Evolutionary conservation across 1,140 invertebrate genomes (phyloP).

Genomic region (Zaprionus vittiger): DNA sequence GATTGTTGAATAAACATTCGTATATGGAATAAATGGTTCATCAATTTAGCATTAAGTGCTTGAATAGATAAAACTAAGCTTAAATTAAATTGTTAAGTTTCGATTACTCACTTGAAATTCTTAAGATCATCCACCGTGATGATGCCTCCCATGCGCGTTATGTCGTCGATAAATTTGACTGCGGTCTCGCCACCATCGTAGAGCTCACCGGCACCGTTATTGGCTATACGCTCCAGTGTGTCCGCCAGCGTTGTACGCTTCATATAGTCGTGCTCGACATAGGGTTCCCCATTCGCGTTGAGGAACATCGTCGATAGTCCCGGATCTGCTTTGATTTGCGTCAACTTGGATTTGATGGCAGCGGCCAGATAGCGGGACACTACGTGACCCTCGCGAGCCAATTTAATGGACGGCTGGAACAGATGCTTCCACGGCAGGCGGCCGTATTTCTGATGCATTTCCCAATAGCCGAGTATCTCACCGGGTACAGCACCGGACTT

Average conservation of each 20-base stretch:
- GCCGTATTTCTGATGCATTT: slow-evolving; percentile 91
- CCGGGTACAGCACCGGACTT: slow-evolving; percentile 95
- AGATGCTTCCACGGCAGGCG: slow-evolving; percentile 92
- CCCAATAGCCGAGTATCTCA: slow-evolving; percentile 94
- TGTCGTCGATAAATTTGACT: slow-evolving; percentile 88
- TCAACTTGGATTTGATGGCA: slow-evolving; percentile 86
- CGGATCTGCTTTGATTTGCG: slow-evolving; percentile 87
- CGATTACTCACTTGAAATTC: slow-evolving; percentile 85
- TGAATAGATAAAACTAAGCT: background rate
- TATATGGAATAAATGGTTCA: too few relatives aligned
- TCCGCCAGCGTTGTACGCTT: slow-evolving; percentile 89
- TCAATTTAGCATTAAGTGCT: background rate
- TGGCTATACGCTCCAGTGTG: slow-evolving; percentile 90
- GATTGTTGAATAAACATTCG: background rate
- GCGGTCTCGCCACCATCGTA: slow-evolving; percentile 89
- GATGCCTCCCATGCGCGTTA: slow-evolving; percentile 89
- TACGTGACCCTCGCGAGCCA: slow-evolving; percentile 89
- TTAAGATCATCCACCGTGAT: slow-evolving; percentile 91
- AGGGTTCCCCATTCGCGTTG: slow-evolving; percentile 87
- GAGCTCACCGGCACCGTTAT: slow-evolving; percentile 87
- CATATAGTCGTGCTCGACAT: slow-evolving; percentile 89
- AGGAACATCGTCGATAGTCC: slow-evolving; percentile 88
- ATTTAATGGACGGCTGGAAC: slow-evolving; percentile 90
- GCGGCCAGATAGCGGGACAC: slow-evolving; percentile 90
- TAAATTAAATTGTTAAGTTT: background rate